These are phyloP conservation scores for Sinocyclocheilus anophthalmus DNA, from an alignment of 2,113 vertebrate species.

Conservation along the genomic window DNA sequence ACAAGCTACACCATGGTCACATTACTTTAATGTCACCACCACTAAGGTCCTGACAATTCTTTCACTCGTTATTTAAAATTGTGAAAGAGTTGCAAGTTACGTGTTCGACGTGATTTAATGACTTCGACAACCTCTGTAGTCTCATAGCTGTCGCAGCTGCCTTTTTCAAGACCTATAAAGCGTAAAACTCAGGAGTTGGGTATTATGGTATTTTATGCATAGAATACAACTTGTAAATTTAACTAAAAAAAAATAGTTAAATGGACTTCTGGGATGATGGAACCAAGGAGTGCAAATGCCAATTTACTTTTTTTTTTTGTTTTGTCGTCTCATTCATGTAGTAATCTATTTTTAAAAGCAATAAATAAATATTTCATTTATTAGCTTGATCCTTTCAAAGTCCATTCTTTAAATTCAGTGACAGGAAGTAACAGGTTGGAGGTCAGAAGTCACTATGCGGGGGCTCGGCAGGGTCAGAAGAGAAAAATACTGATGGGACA, in stretches of 20 bases:
- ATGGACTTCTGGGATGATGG: not conserved
- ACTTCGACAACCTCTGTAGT: not conserved
- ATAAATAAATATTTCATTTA: not conserved
- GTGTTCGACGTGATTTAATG: no score
- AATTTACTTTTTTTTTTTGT: no score
- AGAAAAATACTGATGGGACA: constrained; percentile 36
- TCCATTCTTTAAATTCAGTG: constrained; percentile 1
- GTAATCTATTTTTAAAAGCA: not conserved
- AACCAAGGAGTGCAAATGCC: not conserved
- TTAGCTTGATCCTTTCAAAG: not conserved
- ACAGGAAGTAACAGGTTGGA: constrained; percentile 28
- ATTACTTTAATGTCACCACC: no score
- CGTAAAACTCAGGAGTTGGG: no score
- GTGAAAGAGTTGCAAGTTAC: no score
- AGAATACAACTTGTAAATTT: not conserved
- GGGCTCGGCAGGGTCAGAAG: constrained; percentile 38
- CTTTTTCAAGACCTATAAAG: not conserved
- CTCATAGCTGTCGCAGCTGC: not conserved
- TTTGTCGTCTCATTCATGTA: not conserved
- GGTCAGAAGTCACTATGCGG: constrained; percentile 49
- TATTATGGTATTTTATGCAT: not conserved
- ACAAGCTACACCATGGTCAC: no score
- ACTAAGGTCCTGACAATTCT: no score
- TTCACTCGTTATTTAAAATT: no score
- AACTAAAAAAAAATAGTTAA: not conserved